phyloP scores from a whole-genome alignment of 1,140 invertebrate genomes.

The Musca domestica region DNA sequence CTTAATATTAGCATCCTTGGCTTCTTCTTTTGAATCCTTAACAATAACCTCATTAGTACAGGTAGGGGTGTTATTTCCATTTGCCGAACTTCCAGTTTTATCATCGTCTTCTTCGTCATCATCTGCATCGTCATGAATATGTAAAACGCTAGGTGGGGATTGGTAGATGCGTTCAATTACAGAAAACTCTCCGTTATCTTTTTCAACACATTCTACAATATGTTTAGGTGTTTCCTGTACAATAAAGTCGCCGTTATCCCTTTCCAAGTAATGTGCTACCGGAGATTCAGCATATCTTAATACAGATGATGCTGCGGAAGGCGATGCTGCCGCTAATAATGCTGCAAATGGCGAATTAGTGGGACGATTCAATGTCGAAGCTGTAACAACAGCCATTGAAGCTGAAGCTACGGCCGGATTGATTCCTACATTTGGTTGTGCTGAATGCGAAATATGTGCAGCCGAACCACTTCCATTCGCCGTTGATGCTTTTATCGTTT shows the following conservation, averaged over 20 bases:
- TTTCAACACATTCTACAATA: conserved; percentile 51
- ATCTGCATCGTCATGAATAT: conserved; percentile 49
- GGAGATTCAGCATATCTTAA: conserved; percentile 48
- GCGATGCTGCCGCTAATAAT: conserved; percentile 39
- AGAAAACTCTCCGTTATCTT: conserved; percentile 50
- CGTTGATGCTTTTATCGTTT: conserved; percentile 1
- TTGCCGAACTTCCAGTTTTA: background rate
- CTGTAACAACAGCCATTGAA: conserved; percentile 11
- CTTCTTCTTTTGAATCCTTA: background rate
- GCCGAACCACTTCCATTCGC: background rate
- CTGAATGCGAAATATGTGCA: background rate
- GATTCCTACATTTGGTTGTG: background rate
- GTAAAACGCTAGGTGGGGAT: conserved; percentile 49
- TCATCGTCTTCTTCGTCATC: conserved; percentile 40
- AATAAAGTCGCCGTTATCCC: conserved; percentile 51
- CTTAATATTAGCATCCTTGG: background rate
- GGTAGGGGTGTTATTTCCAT: background rate
- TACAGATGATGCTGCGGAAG: conserved; percentile 40
- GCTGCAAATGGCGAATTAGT: conserved; percentile 34
- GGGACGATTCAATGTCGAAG: conserved; percentile 30
- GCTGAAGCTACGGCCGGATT: conserved; percentile 10
- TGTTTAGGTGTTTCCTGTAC: conserved; percentile 52
- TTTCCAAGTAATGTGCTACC: conserved; percentile 49
- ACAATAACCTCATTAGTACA: background rate
- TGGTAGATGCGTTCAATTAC: conserved; percentile 52